These are phyloP conservation scores for Eupithecia exiguata DNA, from an alignment of 2,888 invertebrate genomes.

Conservation along the genomic window DNA sequence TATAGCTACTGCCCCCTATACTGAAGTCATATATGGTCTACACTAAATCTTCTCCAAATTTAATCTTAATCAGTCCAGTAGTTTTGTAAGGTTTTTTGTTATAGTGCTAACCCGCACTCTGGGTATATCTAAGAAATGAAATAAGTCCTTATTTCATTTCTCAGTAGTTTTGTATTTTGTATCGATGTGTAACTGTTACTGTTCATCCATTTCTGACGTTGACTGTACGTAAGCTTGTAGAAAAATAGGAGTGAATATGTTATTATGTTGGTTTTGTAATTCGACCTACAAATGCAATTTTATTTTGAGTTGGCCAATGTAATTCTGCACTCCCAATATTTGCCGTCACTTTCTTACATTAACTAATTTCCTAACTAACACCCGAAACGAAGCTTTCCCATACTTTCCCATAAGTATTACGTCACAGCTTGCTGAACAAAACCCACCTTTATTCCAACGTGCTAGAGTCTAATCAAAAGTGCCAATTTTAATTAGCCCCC, in stretches of 20 bases:
- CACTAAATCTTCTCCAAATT: too few species aligned
- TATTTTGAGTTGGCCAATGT: not conserved
- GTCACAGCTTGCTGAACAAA: conserved; percentile 31
- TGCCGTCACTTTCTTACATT: conserved; percentile 25
- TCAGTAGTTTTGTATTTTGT: too few species aligned
- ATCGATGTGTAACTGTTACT: too few species aligned
- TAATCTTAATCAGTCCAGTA: too few species aligned
- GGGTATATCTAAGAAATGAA: too few species aligned
- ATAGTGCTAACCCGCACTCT: too few species aligned
- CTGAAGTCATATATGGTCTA: too few species aligned
- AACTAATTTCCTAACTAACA: conserved; percentile 41
- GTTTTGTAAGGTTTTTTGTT: too few species aligned
- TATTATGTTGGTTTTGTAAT: not conserved
- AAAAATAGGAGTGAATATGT: not conserved
- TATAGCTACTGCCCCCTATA: too few species aligned
- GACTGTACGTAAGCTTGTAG: not conserved
- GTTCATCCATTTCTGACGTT: not conserved
- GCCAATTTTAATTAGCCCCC: conserved; percentile 81
- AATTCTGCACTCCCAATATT: conserved; percentile 20
- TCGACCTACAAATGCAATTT: not conserved
- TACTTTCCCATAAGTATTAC: conserved; percentile 31
- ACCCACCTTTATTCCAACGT: conserved; percentile 42
- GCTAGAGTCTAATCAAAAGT: conserved; percentile 48
- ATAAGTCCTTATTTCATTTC: too few species aligned
- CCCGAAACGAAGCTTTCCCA: conserved; percentile 36